Percentiles rank a stretch among this genome's conserved stretches.
phyloP scores from a whole-genome alignment of 2,113 vertebrate genomes.

The Thamnophis sirtalis region DNA sequence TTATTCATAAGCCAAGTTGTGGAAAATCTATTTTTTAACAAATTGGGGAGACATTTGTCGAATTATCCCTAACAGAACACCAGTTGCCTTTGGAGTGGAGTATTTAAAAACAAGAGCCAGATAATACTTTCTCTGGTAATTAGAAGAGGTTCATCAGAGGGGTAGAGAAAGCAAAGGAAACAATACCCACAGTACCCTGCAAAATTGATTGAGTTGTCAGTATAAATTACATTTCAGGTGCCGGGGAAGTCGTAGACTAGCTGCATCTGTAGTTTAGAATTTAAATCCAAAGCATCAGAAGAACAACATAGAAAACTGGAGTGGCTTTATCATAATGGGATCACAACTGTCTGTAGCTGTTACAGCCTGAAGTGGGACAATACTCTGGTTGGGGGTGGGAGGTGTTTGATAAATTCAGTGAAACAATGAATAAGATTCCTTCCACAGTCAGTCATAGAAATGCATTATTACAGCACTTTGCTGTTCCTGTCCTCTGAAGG shows the following conservation, averaged over 20 bases:
- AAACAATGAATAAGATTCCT: background rate
- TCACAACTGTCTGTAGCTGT: background rate
- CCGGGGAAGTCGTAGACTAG: background rate
- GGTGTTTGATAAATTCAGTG: background rate
- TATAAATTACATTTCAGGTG: background rate
- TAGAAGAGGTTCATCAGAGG: background rate
- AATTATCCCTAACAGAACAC: background rate
- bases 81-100: background rate
- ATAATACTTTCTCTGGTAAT: background rate
- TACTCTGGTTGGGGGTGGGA: background rate
- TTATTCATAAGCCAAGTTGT: background rate
- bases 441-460: background rate
- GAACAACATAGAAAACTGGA: background rate
- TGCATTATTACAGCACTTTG: background rate
- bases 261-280: background rate
- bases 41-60: background rate
- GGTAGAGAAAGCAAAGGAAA: background rate
- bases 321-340: background rate
- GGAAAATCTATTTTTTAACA: background rate
- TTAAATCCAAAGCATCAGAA: background rate
- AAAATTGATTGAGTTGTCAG: background rate
- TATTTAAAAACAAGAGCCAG: background rate
- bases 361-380: background rate
- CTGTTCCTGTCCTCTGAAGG: background rate
- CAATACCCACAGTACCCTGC: background rate